These are phyloP conservation scores for Eulithis testata DNA, from an alignment of 2,888 invertebrate genomes.

Conservation along the genomic window DNA sequence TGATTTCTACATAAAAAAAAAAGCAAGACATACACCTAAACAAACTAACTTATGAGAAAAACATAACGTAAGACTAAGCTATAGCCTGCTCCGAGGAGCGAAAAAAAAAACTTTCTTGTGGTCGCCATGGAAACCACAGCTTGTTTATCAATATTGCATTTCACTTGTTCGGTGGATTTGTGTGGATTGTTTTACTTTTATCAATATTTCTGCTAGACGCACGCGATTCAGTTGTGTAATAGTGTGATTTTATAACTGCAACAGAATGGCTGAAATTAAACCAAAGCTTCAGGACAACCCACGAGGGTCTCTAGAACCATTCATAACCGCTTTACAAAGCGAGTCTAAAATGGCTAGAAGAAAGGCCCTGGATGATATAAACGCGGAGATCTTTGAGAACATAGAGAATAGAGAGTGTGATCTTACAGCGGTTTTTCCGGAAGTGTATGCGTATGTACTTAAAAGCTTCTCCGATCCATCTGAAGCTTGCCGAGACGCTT, in stretches of 20 bases:
- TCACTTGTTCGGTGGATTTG: conserved; percentile 42
- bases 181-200: conserved; percentile 39
- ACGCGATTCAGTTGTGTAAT: not conserved
- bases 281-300: conserved; percentile 64
- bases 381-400: conserved; percentile 75
- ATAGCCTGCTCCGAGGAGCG: no score
- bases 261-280: conserved; percentile 60
- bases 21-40: no score
- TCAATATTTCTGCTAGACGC: not conserved
- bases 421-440: conserved; percentile 64
- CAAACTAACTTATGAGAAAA: no score
- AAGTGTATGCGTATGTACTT: conserved; percentile 71
- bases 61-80: no score
- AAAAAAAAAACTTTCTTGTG: not conserved
- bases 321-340: conserved; percentile 79
- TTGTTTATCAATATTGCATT: conserved; percentile 61
- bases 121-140: conserved; percentile 68
- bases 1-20: no score
- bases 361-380: conserved; percentile 82
- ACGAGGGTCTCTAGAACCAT: conserved; percentile 63
- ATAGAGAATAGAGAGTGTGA: conserved; percentile 67
- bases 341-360: conserved; percentile 85
- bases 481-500: conserved; percentile 86
- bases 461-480: conserved; percentile 82
- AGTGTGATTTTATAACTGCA: conserved; percentile 4